phyloP scores from a whole-genome alignment of 2,888 invertebrate species.

The Augiades crinisus region DNA sequence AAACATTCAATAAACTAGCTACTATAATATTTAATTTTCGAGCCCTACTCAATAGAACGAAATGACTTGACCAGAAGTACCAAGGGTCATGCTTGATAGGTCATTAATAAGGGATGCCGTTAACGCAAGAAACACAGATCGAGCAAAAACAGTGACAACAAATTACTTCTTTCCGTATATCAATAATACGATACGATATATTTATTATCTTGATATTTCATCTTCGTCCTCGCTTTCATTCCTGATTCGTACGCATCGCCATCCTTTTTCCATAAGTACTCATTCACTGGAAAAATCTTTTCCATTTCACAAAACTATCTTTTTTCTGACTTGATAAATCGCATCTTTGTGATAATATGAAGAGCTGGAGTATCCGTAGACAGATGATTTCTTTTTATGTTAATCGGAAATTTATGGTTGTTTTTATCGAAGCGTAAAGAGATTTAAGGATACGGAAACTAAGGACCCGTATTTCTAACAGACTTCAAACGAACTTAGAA shows the following conservation, averaged over 20 bases:
- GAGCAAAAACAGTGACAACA: too few species aligned
- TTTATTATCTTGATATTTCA: constrained; percentile 7
- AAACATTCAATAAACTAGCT: too few species aligned
- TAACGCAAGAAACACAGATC: too few species aligned
- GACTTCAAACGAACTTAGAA: too few species aligned
- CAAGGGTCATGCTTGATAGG: too few species aligned
- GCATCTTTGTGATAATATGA: constrained; percentile 20
- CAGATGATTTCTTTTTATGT: not conserved
- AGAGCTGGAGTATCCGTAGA: constrained; percentile 1
- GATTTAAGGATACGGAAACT: not conserved
- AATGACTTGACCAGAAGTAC: too few species aligned
- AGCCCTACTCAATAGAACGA: too few species aligned
- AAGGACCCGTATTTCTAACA: not conserved
- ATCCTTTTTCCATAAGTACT: constrained; percentile 13
- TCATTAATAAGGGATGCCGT: too few species aligned
- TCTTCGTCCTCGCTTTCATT: not conserved
- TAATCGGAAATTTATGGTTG: too few species aligned
- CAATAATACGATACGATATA: constrained; percentile 24
- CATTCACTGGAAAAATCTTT: constrained; percentile 20
- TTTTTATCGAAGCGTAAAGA: not conserved
- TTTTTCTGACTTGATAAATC: constrained; percentile 17
- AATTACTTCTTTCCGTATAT: not conserved
- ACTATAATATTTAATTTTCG: too few species aligned
- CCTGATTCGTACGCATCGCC: constrained; percentile 7
- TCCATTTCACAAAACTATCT: constrained; percentile 13